These are phyloP conservation scores for Silurus asotus DNA, from an alignment of 2,113 vertebrate genomes.

Conservation along the genomic window DNA sequence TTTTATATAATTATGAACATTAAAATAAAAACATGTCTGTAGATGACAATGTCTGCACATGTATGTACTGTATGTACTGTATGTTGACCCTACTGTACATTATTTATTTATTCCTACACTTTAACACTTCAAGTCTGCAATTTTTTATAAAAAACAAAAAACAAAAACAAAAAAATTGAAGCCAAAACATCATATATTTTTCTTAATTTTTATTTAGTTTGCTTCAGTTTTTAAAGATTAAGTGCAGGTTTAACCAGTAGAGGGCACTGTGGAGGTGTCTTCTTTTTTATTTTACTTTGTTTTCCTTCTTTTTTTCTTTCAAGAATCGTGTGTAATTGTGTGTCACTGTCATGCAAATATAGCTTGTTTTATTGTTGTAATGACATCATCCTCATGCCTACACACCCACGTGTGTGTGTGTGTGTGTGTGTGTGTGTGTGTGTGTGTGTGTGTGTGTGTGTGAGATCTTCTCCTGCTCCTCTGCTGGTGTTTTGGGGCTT, in stretches of 20 bases:
- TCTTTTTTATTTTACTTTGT: background rate
- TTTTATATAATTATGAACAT: background rate
- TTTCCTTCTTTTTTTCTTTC: background rate
- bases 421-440: background rate
- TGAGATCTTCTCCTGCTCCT: background rate
- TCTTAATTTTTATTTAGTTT: background rate
- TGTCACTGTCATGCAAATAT: too few relatives aligned
- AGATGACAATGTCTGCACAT: too few relatives aligned
- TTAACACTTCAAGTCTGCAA: too few relatives aligned
- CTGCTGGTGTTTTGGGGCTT: background rate
- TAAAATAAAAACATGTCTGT: background rate
- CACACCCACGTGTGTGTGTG: background rate
- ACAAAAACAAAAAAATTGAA: too few relatives aligned
- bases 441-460: background rate
- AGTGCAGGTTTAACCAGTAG: background rate
- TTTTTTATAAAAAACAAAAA: too few relatives aligned
- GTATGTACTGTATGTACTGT: too few relatives aligned
- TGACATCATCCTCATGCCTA: conserved; percentile 5
- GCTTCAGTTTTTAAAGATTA: background rate
- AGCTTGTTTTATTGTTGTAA: background rate
- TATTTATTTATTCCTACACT: too few relatives aligned
- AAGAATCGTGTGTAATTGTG: background rate
- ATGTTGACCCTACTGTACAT: too few relatives aligned
- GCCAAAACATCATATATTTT: background rate
- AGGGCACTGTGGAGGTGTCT: background rate